A percentile compares a stretch with the other conserved stretches of the same genome.
phyloP scores from a whole-genome alignment of 2,888 invertebrate genomes.

The Cryptophagus acutangulus region DNA sequence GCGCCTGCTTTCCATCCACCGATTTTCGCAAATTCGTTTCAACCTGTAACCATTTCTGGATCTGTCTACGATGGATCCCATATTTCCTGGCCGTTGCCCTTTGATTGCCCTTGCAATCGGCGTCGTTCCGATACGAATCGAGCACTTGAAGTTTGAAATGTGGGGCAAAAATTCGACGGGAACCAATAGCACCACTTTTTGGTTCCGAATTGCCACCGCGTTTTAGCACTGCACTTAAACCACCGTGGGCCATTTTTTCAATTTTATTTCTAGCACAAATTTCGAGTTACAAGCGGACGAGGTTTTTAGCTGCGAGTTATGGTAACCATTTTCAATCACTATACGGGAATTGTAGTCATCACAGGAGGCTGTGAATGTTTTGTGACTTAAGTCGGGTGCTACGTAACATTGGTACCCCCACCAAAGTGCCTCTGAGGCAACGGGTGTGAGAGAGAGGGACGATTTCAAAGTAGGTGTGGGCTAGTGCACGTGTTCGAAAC shows the following conservation, averaged over 20 bases:
- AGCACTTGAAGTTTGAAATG: constrained; percentile 85
- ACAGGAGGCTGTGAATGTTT: constrained; percentile 46
- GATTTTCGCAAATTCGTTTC: constrained; percentile 73
- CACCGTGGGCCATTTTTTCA: constrained; percentile 58
- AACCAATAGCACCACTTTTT: constrained; percentile 58
- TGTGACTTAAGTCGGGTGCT: constrained; percentile 59
- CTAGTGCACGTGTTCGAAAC: constrained; percentile 51
- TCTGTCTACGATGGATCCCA: constrained; percentile 83
- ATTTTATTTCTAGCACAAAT: constrained; percentile 13
- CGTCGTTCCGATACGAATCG: constrained; percentile 79
- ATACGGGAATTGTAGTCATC: no score
- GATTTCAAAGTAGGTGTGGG: background rate
- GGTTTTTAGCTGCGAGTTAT: constrained; percentile 27
- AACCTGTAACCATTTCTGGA: constrained; percentile 88
- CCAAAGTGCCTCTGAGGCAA: background rate
- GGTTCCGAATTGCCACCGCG: constrained; percentile 34
- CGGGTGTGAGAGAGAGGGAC: background rate
- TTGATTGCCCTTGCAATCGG: constrained; percentile 85
- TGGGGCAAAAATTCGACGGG: constrained; percentile 81
- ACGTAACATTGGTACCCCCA: constrained; percentile 43
- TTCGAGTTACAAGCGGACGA: constrained; percentile 8
- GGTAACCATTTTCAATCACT: constrained; percentile 53
- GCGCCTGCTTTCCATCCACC: constrained; percentile 43
- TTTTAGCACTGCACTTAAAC: constrained; percentile 53
- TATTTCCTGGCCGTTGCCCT: constrained; percentile 86